Evolutionary conservation across 2,797 vertebrate genomes (phyloP).

Genomic region (Babyrousa celebensis): DNA sequence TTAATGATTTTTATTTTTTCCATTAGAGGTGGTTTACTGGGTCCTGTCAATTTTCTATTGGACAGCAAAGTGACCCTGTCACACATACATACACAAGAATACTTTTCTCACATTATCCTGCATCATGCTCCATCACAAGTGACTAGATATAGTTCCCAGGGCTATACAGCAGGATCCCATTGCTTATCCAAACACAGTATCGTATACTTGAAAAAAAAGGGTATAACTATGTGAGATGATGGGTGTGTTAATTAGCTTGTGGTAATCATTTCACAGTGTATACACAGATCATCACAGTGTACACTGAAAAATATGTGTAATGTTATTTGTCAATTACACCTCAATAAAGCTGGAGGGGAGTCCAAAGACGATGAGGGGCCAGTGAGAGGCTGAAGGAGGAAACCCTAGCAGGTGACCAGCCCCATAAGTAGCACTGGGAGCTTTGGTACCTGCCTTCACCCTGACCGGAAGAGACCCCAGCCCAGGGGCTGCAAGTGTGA

Average conservation of each 20-base stretch:
- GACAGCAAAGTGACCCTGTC: too few relatives aligned
- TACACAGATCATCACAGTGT: neutral
- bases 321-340: neutral
- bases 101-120: too few relatives aligned
- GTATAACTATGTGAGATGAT: neutral
- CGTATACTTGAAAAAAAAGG: neutral
- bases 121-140: too few relatives aligned
- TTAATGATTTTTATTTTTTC: too few relatives aligned
- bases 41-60: too few relatives aligned
- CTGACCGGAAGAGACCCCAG: neutral
- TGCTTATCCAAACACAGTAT: neutral
- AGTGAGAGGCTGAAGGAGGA: neutral
- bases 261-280: neutral
- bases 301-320: neutral
- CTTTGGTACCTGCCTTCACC: neutral
- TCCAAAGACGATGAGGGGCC: neutral
- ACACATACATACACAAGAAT: too few relatives aligned
- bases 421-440: neutral
- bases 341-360: neutral
- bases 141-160: too few relatives aligned
- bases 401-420: neutral
- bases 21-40: too few relatives aligned
- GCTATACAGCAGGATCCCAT: too few relatives aligned
- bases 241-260: neutral
- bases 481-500: neutral